Evolutionary conservation across 2,113 vertebrate species (phyloP), one percentile per base, ranked within the genome.

Genomic region (Struthidea cinerea): DNA sequence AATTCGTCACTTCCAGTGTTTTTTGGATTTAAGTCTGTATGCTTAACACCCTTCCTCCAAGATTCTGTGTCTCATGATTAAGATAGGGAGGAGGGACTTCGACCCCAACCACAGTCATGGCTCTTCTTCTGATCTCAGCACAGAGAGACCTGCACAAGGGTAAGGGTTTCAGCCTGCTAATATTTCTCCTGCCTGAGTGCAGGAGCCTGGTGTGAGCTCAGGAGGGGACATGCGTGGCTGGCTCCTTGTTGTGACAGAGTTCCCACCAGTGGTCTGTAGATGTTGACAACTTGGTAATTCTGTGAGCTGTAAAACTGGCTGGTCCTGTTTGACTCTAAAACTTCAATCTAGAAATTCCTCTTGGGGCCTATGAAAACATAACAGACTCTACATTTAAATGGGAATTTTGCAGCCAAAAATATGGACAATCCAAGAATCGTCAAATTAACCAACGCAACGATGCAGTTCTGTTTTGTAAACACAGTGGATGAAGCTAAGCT

Each of bases 401-500:
- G 30, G n/a, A 90, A 18, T n/a, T 64, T 93, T 84, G 37, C 61
- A 91, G 60, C 52, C 71, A 85, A 83, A 89, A 78, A 5, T 53
- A 80, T 3, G 27, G 56, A 79, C 39, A 80, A 68, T 41, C 53
- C 91, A 76, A 89, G 55, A 79, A 67, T 70, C 61, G 74, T 84
- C 73, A 93, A 87, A 87, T 96, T 96, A 96, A 92, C 76, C 77
- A 93, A 83, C 3, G 9, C 14, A 6, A 64, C 81, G 77, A 94
- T 3, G 10, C 28, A 89, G 39, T 41, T 85, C 63, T 96, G 89
- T 86, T 97, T 94, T 90, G 83, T 95, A 96, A 97, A 95, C 92
- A 93, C 13, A 68, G 47, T 52, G 18, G 44, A 64, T 68, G 68
- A 73, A 94, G 49, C 88, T 94, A 92, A 91, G 61, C 44, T 96